Conservation (phyloP, 2,888 invertebrate genomes). For the Pachymerium ferrugineum region DNA sequence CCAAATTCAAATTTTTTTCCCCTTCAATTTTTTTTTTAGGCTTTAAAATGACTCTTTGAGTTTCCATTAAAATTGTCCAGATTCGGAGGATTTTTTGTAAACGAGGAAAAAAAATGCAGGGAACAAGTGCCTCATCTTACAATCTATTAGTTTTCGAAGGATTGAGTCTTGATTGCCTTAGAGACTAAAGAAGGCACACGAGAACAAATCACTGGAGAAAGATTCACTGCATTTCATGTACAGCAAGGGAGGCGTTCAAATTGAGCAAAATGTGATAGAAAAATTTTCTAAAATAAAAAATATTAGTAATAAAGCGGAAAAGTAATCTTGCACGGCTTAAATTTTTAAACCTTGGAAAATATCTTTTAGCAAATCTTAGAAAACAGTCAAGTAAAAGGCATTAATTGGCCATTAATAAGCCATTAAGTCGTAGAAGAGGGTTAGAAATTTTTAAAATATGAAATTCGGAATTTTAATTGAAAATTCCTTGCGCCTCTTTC, state of each 20-base stretch:
- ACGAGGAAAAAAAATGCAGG: not conserved
- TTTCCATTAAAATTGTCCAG: not conserved
- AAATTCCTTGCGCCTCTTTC: not conserved
- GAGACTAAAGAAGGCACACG: not conserved
- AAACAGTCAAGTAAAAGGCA: not conserved
- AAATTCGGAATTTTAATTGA: slow-evolving; percentile 1
- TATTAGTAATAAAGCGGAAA: not conserved
- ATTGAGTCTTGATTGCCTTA: slow-evolving; percentile 3
- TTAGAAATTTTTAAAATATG: too few relatives aligned
- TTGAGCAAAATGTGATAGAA: too few relatives aligned
- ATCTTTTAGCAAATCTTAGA: too few relatives aligned
- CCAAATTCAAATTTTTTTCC: not conserved
- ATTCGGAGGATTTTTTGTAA: not conserved
- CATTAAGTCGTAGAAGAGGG: too few relatives aligned
- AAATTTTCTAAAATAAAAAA: not conserved
- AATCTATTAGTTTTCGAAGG: not conserved
- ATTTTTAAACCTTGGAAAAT: too few relatives aligned
- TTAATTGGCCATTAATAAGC: not conserved
- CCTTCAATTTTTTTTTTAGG: too few relatives aligned
- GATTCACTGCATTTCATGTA: not conserved
- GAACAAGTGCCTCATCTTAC: not conserved
- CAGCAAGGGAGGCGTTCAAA: too few relatives aligned
- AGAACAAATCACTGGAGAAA: not conserved
- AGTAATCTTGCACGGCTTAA: too few relatives aligned
- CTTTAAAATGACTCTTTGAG: not conserved